These are phyloP conservation scores for Microctonus brassicae DNA, from an alignment of 2,888 invertebrate species.

Conservation along the genomic window DNA sequence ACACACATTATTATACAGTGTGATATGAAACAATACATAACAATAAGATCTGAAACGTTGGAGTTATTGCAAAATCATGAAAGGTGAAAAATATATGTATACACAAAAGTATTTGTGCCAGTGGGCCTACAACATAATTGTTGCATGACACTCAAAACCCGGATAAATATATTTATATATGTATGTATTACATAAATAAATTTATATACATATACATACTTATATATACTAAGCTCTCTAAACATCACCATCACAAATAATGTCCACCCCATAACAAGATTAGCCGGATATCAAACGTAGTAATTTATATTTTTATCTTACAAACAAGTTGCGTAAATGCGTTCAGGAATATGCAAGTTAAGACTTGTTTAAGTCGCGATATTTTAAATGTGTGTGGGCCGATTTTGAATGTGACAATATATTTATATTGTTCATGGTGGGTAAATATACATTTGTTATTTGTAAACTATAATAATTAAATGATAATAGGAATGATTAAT, in stretches of 20 bases:
- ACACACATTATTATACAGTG: no score
- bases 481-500: no score
- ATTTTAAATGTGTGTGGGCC: no score
- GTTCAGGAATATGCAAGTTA: no score
- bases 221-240: not conserved
- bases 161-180: not conserved
- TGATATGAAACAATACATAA: no score
- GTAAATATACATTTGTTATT: no score
- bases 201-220: not conserved
- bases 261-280: not conserved
- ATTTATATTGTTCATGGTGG: no score
- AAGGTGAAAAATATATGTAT: not conserved
- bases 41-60: not conserved
- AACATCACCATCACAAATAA: not conserved
- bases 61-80: not conserved
- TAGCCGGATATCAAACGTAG: not conserved
- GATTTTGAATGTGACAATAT: no score
- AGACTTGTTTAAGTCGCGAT: no score
- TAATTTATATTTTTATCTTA: not conserved
- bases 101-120: not conserved
- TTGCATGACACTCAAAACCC: not conserved
- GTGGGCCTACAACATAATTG: not conserved
- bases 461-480: no score
- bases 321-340: no score
- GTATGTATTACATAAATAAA: no score